Evolutionary conservation across 2,888 invertebrate genomes (phyloP).

Genomic region (Eudemis profundana): DNA sequence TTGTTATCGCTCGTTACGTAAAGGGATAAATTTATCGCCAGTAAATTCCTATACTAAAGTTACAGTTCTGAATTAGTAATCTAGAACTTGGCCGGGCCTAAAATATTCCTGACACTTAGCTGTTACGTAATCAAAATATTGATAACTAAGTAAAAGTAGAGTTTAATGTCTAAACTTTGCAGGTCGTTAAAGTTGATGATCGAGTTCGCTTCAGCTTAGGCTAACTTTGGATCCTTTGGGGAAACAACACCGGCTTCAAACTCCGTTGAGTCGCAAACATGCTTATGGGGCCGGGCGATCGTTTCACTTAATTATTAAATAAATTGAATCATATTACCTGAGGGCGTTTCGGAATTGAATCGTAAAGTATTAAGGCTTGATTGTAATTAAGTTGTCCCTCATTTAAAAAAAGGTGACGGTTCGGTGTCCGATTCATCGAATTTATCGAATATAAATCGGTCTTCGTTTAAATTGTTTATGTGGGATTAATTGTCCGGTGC

Average conservation of each 20-base stretch:
- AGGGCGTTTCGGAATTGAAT: slow-evolving; percentile 69
- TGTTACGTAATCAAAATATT: slow-evolving; percentile 56
- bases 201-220: slow-evolving; percentile 64
- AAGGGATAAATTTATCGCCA: slow-evolving; percentile 13
- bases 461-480: slow-evolving; percentile 72
- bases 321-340: slow-evolving; percentile 60
- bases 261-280: slow-evolving; percentile 52
- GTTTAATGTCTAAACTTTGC: slow-evolving; percentile 65
- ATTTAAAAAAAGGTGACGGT: slow-evolving; percentile 58
- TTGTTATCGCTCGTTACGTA: slow-evolving; percentile 15
- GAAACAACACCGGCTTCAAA: slow-evolving; percentile 65
- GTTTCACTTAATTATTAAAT: slow-evolving; percentile 61
- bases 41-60: slow-evolving; percentile 21
- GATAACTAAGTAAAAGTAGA: slow-evolving; percentile 59
- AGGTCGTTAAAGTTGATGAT: slow-evolving; percentile 71
- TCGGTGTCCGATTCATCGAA: slow-evolving; percentile 62
- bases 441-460: slow-evolving; percentile 73
- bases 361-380: slow-evolving; percentile 65
- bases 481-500: slow-evolving; percentile 69
- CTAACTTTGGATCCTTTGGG: slow-evolving; percentile 67
- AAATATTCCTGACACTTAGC: slow-evolving; percentile 50
- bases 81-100: slow-evolving; percentile 8
- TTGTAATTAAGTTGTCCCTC: slow-evolving; percentile 64
- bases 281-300: slow-evolving; percentile 46
- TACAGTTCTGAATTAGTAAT: slow-evolving; percentile 7